phyloP scores from a whole-genome alignment of 2,113 vertebrate genomes.

The Xiphorhynchus elegans region DNA sequence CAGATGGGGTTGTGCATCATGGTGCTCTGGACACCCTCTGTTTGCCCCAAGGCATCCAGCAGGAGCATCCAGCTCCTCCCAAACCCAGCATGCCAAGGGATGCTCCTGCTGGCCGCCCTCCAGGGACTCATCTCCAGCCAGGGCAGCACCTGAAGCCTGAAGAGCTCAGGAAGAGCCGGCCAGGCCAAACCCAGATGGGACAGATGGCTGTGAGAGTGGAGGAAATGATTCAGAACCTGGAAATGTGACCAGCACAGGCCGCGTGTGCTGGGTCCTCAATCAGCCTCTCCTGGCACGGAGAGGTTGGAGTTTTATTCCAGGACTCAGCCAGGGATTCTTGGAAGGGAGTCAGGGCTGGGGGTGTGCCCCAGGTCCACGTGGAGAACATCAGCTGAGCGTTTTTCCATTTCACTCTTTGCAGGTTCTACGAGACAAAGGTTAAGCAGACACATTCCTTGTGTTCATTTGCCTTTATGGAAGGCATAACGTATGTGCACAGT shows the following conservation, averaged over 20 bases:
- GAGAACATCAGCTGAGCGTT: not conserved
- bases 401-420: not conserved
- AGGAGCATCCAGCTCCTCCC: accelerated
- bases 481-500: not conserved
- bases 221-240: conserved; percentile 45
- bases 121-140: not conserved
- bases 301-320: not conserved
- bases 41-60: not conserved
- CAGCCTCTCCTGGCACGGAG: not conserved
- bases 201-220: accelerated
- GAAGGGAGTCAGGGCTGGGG: not conserved
- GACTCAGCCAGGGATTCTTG: conserved; percentile 27
- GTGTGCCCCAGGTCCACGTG: not conserved
- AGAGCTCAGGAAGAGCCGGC: not conserved
- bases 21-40: not conserved
- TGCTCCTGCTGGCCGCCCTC: not conserved
- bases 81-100: not conserved
- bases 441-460: not conserved
- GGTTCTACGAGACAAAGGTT: not conserved
- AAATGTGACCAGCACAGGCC: not conserved
- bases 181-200: not conserved
- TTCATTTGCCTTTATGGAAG: not conserved
- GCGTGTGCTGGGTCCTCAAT: not conserved
- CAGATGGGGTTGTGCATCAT: accelerated
- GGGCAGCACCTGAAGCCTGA: not conserved